These are phyloP conservation scores for Piprites chloris DNA, from an alignment of 2,113 vertebrate genomes.

Conservation along the genomic window DNA sequence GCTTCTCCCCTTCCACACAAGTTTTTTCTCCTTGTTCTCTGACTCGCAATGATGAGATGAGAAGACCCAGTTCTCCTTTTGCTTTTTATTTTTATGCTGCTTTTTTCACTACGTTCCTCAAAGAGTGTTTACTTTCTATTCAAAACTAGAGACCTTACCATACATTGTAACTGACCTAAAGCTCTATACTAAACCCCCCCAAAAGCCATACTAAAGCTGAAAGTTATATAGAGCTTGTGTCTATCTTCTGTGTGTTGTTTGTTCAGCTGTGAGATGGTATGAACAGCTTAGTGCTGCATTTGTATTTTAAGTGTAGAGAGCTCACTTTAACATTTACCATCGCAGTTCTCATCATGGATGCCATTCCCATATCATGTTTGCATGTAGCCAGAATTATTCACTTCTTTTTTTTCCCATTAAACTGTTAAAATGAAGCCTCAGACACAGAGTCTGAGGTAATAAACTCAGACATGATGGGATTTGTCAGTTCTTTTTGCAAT, in stretches of 20 bases:
- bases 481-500: background rate
- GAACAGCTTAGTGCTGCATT: background rate
- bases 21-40: background rate
- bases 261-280: constrained; percentile 26
- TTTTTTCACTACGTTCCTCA: background rate
- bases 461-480: background rate
- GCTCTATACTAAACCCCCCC: fast-evolving
- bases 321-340: background rate
- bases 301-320: background rate
- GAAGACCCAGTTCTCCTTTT: background rate
- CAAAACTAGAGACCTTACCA: background rate
- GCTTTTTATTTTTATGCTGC: background rate
- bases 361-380: background rate
- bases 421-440: background rate
- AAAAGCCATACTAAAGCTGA: background rate
- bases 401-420: background rate
- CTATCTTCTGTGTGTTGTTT: constrained; percentile 37
- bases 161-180: background rate
- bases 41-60: background rate
- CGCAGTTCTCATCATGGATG: background rate
- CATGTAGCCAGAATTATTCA: background rate
- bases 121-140: background rate
- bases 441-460: background rate
- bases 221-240: background rate
- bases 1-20: background rate